Conservation (phyloP, 1,140 invertebrate genomes). For the Polyergus mexicanus region DNA sequence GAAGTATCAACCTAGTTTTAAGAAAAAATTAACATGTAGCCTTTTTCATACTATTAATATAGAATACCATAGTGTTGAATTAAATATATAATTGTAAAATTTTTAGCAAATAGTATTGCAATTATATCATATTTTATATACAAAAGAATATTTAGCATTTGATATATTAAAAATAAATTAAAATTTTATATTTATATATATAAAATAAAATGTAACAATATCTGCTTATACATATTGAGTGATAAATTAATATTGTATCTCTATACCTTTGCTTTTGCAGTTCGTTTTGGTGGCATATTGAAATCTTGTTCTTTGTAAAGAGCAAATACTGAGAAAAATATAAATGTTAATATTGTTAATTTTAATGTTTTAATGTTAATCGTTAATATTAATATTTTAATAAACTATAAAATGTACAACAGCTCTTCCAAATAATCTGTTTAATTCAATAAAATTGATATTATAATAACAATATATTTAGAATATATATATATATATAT, state of each 20-base stretch:
- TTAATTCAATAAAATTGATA: background rate
- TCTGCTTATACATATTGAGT: background rate
- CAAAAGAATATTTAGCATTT: background rate
- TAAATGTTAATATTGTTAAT: background rate
- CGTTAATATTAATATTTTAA: background rate
- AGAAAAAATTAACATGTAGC: conserved; percentile 10
- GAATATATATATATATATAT: background rate
- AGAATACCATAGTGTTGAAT: background rate
- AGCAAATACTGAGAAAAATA: conserved; percentile 22
- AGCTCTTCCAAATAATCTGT: background rate
- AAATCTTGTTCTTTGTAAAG: background rate
- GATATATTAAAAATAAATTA: background rate
- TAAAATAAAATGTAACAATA: background rate
- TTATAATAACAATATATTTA: background rate
- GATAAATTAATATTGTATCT: conserved; percentile 17
- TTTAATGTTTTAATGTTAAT: too few relatives aligned
- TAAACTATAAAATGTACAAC: background rate
- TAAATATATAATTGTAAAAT: conserved; percentile 6
- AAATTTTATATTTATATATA: conserved; percentile 21
- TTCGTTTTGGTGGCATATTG: conserved; percentile 70
- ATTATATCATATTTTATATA: background rate
- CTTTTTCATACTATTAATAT: conserved; percentile 1
- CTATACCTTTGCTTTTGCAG: conserved; percentile 61
- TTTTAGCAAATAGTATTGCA: conserved; percentile 5
- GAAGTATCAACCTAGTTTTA: conserved; percentile 52